Conservation (phyloP, 2,888 invertebrate species). For the Synanthedon tipuliformis region DNA sequence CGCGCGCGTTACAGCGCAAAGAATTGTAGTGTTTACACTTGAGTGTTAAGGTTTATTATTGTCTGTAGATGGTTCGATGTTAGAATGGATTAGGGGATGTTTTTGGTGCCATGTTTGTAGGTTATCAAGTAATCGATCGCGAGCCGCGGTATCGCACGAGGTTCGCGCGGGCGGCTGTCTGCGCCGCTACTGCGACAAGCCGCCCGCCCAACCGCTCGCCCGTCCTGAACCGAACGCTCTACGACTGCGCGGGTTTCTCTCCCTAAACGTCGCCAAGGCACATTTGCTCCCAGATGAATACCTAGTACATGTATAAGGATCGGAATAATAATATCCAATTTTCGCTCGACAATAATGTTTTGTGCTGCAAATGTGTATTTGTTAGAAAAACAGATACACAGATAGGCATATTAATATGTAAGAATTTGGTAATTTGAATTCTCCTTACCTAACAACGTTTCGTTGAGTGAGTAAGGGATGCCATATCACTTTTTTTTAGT, state of each 20-base stretch:
- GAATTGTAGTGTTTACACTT: conserved; percentile 12
- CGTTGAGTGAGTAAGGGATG: too few species aligned
- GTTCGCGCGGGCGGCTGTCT: conserved; percentile 53
- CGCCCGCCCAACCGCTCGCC: conserved; percentile 24
- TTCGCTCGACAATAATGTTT: too few species aligned
- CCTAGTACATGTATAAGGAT: neutral
- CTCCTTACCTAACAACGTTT: too few species aligned
- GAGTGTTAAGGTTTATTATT: neutral
- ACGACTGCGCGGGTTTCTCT: conserved; percentile 50
- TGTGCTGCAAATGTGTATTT: too few species aligned
- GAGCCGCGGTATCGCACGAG: conserved; percentile 29
- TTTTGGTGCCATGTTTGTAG: neutral
- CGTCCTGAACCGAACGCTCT: conserved; percentile 17
- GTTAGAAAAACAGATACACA: too few species aligned
- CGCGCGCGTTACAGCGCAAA: conserved; percentile 21
- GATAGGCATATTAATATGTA: too few species aligned
- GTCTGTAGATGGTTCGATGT: neutral
- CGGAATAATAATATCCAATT: too few species aligned
- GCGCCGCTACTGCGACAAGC: conserved; percentile 56
- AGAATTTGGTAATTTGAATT: too few species aligned
- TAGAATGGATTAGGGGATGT: neutral
- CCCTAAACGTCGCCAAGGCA: conserved; percentile 32
- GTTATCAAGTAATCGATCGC: neutral
- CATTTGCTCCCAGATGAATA: conserved; percentile 22
- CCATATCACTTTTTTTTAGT: too few species aligned